Evolutionary conservation across 2,888 invertebrate genomes (phyloP), one percentile per base, ranked within the genome.

Genomic region (Tetragonisca angustula): DNA sequence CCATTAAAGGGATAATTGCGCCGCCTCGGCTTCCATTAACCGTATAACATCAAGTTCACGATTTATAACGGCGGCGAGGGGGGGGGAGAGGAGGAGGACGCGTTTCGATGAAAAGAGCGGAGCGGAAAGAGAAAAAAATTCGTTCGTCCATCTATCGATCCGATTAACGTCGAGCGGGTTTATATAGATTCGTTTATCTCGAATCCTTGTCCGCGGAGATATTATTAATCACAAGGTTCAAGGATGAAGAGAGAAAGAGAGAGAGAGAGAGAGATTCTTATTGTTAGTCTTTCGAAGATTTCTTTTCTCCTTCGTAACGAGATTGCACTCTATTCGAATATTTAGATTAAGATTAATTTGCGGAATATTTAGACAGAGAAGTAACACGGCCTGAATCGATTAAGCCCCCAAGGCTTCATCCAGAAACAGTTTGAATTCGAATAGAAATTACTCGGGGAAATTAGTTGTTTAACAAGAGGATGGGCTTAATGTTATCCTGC

Each of bases 331-430:
- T 52, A 17, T 17, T 52, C 32, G 61, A 19, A 71, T 61, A 32
- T 68, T 72, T 68, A 13, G 54, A 72, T 68, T 21, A 32, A 32
- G 62, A 64, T 64, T 64, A 64, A 64, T 65, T 65, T 36, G 36
- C 6, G 2, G 43, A 27, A 71, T 62, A 24, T 68, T 73, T 68
- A 13, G 36, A 72, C 61, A 65, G 54, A 56, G 61, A 77, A 67
- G 68, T 54, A 68, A 81, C 19, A 69, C n/a, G 17, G 67, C 24
- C 67, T 24, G 78, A 62, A 81, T 78, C 43, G 65, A 72, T 81
- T 15, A 56, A 72, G 24, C 81, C 67, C 36, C 24, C n/a, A 17
- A 27, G 24, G 19, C 17, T 61, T 56, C n/a, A 6, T 32, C 61
- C 24, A 1, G 11, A 52, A 49, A 71, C 59, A 17, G 65, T 54